Evolutionary conservation across 2,113 vertebrate species (phyloP), one percentile per base, ranked within the genome.

Genomic region (Tachycineta bicolor): DNA sequence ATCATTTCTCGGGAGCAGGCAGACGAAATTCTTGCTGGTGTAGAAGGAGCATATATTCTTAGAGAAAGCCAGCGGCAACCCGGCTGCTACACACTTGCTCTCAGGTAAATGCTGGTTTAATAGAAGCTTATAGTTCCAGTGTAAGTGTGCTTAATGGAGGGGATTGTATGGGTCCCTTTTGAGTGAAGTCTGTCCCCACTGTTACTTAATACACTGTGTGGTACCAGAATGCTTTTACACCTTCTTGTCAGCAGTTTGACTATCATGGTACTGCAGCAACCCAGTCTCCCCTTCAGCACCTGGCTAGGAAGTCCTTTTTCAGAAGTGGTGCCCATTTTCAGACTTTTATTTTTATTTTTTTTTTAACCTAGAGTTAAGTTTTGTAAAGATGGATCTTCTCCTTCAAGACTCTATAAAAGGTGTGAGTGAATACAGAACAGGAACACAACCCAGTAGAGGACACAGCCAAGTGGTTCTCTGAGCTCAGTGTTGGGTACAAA

Each of bases 61-160:
- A 98, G 99, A 97, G 99, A 99, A 97, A 99, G 99, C 97, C 99
- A 99, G 88, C 97, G 99, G 70, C 99, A 99, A 95, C 99, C 99
- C 1, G 99, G 99, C 85, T 99, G 99, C 83, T 99, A 99, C 96
- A 99, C 99, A 10, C 97, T 99, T 91, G 99, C 99, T 60, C 98
- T 99, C 83, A 99, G 99, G 99, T 99, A 97, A 98, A 41, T 64
- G 44, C 12, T 60, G 17, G 22, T 89, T 44, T 56, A 33, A 59
- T 11, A 68, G 62, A 84, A 12, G 4, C 28, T 77, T 74, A 2
- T 3, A 22, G 60, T 74, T 79, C 34, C 47, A 46, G 4, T 82
- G n/a, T 41, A n/a, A 47, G 31, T 79, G 24, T 75, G 69, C 41
- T 81, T 71, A 24, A 65, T 71, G 80, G 39, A 46, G 23, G 23